Evolutionary conservation across 2,797 vertebrate species (phyloP).

Genomic region (Sebastes baramenuke): DNA sequence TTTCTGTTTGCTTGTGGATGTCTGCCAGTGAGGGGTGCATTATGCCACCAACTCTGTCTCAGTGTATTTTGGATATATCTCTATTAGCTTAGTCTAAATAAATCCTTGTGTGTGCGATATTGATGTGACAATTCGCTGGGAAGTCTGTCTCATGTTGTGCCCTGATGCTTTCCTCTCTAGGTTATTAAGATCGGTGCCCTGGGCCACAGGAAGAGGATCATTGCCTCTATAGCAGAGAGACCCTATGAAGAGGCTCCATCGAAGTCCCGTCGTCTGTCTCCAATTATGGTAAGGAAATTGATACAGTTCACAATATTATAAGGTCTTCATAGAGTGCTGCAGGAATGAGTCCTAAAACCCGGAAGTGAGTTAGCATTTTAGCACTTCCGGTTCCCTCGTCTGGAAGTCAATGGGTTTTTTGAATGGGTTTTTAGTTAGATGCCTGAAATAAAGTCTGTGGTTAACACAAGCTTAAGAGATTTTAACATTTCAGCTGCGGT

Average conservation of each 20-base stretch:
- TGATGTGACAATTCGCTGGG: constrained; percentile 16
- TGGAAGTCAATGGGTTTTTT: too few relatives aligned
- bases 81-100: constrained; percentile 52
- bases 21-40: constrained; percentile 69
- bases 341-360: too few relatives aligned
- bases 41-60: constrained; percentile 72
- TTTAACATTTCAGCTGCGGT: too few relatives aligned
- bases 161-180: constrained; percentile 69
- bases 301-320: background rate
- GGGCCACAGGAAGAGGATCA: constrained; percentile 96
- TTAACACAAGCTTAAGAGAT: too few relatives aligned
- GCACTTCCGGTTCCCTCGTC: too few relatives aligned
- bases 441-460: too few relatives aligned
- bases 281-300: constrained; percentile 88
- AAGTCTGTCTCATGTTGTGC: constrained; percentile 18
- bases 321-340: too few relatives aligned
- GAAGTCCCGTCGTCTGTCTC: constrained; percentile 93
- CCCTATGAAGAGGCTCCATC: constrained; percentile 94
- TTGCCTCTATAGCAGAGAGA: constrained; percentile 94
- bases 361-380: too few relatives aligned
- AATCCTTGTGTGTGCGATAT: constrained; percentile 29
- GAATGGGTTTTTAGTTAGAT: too few relatives aligned
- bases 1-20: constrained; percentile 72
- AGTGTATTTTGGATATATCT: constrained; percentile 56
- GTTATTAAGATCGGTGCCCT: constrained; percentile 94